phyloP scores from a whole-genome alignment of 2,113 vertebrate species.

The Cephalopterus ornatus region DNA sequence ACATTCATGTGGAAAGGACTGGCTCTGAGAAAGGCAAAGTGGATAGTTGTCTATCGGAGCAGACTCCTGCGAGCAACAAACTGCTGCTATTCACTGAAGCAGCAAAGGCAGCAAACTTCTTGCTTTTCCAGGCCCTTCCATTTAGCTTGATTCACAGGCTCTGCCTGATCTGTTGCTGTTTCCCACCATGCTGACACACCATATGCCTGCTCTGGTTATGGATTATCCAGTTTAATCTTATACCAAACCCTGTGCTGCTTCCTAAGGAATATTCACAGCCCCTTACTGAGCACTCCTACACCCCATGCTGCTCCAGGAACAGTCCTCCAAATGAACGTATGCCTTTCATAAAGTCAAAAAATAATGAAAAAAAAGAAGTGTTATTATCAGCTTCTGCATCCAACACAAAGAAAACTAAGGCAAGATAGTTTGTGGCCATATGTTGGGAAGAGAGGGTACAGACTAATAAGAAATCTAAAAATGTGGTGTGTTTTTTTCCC shows the following conservation, averaged over 20 bases:
- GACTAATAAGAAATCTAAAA: background rate
- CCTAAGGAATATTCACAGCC: background rate
- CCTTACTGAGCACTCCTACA: background rate
- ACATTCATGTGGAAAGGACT: background rate
- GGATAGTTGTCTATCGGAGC: background rate
- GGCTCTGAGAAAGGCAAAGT: background rate
- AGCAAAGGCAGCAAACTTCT: background rate
- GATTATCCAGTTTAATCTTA: background rate
- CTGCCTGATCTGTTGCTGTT: background rate
- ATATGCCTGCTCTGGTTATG: background rate
- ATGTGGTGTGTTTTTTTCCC: rapidly evolving
- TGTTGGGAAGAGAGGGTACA: background rate
- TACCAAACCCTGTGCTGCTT: background rate
- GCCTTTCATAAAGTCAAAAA: background rate
- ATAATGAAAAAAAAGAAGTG: rapidly evolving
- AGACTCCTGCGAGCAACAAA: background rate
- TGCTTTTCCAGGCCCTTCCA: background rate
- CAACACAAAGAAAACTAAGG: background rate
- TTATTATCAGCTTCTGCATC: background rate
- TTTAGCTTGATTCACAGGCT: background rate
- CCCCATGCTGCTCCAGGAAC: background rate
- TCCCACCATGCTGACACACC: background rate
- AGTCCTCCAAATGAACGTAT: background rate
- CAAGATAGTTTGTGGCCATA: background rate
- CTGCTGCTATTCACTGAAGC: background rate